Base-by-base conservation (phyloP, 2,888 invertebrate species). In the Xestia c-nigrum region DNA sequence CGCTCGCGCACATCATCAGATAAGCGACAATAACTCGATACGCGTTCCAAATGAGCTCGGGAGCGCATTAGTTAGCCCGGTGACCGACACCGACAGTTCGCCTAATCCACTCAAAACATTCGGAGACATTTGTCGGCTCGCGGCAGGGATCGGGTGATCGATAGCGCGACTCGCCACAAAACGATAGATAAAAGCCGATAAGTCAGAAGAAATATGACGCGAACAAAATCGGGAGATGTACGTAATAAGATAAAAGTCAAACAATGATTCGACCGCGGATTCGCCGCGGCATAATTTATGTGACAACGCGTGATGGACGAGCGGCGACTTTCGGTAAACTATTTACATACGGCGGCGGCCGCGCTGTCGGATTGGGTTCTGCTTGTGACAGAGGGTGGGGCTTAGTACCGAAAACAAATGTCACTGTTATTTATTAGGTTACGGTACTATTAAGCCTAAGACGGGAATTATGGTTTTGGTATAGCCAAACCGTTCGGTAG, bases 251-350 rank as follows among this genome's bases (percentile, higher is more conserved):
- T 96, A 96, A 96, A 96, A 96, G 96, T 96, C 96, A 96, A 96
- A 96, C 96, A 96, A 96, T 96, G 96, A 96, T 96, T 96, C 96
- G 96, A 94, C 95, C 96, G 96, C 96, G 96, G 96, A 96, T 96
- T 96, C 96, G 96, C 96, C 96, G 96, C 96, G 95, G 96, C 96
- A 96, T 96, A 96, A 96, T 96, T 96, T 96, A 96, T 96, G 96
- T 96, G 96, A 96, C 96, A 96, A 95, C 96, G 95, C 94, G 95
- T 96, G 96, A 96, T 96, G 96, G 96, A 96, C 96, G 96, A 96
- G 95, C 96, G 96, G 96, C 95, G 96, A 96, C 96, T 96, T 96
- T 96, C 93, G 96, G 96, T 96, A 96, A 96, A 96, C 96, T 96
- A 96, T 96, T 96, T 96, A 96, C 96, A 96, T 96, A 96, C 95